Conservation (phyloP, 2,113 vertebrate species). For the Spermophilus dauricus region DNA sequence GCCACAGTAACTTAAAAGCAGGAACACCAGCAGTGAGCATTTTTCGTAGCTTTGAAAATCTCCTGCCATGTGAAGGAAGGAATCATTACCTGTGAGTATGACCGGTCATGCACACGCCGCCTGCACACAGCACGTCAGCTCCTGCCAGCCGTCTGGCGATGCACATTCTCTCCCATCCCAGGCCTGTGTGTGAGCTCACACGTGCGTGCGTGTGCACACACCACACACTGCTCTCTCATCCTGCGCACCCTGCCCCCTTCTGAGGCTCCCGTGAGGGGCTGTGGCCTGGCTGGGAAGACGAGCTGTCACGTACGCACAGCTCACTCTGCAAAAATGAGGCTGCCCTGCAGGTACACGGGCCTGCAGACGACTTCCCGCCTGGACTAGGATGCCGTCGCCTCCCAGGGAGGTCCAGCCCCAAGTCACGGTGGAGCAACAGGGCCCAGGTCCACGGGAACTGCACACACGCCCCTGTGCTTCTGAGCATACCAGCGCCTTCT, state of each 20-base stretch:
- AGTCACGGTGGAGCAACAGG: neutral
- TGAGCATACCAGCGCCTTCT: neutral
- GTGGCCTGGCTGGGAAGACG: no score
- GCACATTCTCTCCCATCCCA: neutral
- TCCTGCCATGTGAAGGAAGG: neutral
- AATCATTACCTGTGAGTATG: accelerated
- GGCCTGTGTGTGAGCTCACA: neutral
- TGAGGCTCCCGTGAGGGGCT: neutral
- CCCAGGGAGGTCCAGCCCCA: neutral
- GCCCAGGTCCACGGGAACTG: neutral
- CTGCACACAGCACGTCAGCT: neutral
- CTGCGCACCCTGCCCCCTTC: neutral
- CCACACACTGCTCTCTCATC: neutral
- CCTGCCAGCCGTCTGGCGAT: neutral
- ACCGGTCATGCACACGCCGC: no score
- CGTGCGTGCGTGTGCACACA: neutral
- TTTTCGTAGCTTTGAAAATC: neutral
- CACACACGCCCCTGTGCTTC: neutral
- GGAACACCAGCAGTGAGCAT: slow-evolving; percentile 1
- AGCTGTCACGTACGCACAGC: accelerated
- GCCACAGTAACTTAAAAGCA: slow-evolving; percentile 3
- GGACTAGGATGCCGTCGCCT: neutral
- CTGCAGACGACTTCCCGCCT: no score
- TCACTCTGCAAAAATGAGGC: neutral
- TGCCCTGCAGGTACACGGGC: neutral